These are phyloP conservation scores for Sarcoramphus papa DNA, from an alignment of 2,797 vertebrate species.

Conservation along the genomic window DNA sequence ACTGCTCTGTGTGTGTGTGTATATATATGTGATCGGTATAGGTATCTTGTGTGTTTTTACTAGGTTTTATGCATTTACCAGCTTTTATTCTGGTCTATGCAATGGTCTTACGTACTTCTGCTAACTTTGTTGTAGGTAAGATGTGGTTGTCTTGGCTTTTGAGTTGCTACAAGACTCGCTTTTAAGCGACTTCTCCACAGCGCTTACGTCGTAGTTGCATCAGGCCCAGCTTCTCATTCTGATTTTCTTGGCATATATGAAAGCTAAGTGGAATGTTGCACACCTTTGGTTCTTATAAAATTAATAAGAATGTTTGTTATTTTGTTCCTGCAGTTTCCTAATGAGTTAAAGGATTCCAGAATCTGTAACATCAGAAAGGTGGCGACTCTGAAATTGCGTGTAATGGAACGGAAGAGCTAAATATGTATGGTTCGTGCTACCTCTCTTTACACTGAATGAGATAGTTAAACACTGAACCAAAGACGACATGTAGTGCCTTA, in stretches of 20 bases:
- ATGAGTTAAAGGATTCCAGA: conserved; percentile 80
- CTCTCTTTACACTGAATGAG: conserved; percentile 67
- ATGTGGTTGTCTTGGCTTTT: not conserved
- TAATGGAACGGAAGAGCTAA: conserved; percentile 49
- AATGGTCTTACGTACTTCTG: not conserved
- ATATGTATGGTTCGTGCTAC: conserved; percentile 68
- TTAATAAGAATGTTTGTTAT: not conserved
- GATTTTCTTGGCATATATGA: not conserved
- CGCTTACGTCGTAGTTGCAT: not conserved
- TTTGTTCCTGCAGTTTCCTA: conserved; percentile 83
- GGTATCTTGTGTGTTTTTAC: not conserved
- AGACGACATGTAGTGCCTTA: conserved; percentile 79
- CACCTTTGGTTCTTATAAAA: not conserved
- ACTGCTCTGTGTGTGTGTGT: not conserved
- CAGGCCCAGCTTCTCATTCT: not conserved
- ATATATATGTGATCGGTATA: not conserved
- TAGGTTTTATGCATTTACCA: not conserved
- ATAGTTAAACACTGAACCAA: conserved; percentile 77
- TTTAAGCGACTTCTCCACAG: not conserved
- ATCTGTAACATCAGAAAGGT: not conserved
- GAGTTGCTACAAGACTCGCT: not conserved
- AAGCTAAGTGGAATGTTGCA: not conserved
- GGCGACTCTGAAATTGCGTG: not conserved
- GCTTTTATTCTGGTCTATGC: not conserved
- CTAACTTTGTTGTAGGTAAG: not conserved